phyloP scores from a whole-genome alignment of 2,888 invertebrate genomes.

The Diarsia brunnea region DNA sequence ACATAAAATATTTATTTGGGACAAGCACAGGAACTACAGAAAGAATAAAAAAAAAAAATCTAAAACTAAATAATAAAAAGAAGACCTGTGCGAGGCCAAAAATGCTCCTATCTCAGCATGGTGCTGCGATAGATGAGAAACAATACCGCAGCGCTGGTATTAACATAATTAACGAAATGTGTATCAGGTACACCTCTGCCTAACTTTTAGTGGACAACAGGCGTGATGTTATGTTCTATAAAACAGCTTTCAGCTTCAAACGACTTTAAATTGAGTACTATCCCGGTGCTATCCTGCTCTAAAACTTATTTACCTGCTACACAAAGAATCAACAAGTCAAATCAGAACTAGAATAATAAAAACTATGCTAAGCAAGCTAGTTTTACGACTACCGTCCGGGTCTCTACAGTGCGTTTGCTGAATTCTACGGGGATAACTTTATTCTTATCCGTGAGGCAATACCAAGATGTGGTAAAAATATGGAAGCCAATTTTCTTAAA shows the following conservation, averaged over 20 bases:
- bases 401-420: slow-evolving; percentile 51
- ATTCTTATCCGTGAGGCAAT: slow-evolving; percentile 44
- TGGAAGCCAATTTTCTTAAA: background rate
- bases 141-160: no score
- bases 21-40: no score
- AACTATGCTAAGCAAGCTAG: slow-evolving; percentile 60
- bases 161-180: background rate
- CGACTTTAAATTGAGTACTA: background rate
- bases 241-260: background rate
- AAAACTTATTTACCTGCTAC: slow-evolving; percentile 48
- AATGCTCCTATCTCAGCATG: no score
- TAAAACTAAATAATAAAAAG: no score
- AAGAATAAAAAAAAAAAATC: no score
- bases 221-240: background rate
- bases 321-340: slow-evolving; percentile 70
- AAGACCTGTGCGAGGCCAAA: no score
- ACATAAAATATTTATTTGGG: no score
- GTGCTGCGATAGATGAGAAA: no score
- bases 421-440: slow-evolving; percentile 56
- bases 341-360: slow-evolving; percentile 65
- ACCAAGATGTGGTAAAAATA: slow-evolving; percentile 35
- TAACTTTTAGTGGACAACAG: background rate
- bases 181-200: background rate
- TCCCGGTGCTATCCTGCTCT: background rate
- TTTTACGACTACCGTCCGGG: slow-evolving; percentile 55